A percentile compares a stretch with the other conserved stretches of the same genome.
These are phyloP conservation scores for Lerista edwardsae DNA, from an alignment of 2,797 vertebrate genomes.

Conservation along the genomic window DNA sequence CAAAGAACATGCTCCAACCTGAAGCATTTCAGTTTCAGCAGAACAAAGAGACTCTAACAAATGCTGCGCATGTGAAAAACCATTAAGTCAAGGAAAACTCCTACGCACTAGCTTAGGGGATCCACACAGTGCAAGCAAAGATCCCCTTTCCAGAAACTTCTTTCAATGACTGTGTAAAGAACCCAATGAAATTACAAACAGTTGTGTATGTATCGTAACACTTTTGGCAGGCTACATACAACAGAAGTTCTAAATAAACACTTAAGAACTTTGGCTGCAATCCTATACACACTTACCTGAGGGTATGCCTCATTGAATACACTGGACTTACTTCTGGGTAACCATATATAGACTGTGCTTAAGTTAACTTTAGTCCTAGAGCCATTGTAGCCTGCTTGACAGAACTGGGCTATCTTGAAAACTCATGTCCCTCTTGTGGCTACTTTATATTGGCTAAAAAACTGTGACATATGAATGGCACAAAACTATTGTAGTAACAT, in stretches of 20 bases:
- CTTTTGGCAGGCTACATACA: not conserved
- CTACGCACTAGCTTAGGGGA: not conserved
- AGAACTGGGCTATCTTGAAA: not conserved
- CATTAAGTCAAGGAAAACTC: not conserved
- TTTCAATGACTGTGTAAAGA: not conserved
- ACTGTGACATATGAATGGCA: not conserved
- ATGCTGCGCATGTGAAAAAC: not conserved
- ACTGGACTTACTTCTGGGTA: no score
- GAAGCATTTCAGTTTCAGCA: not conserved
- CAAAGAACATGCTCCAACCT: not conserved
- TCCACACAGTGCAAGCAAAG: not conserved
- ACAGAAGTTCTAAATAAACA: not conserved
- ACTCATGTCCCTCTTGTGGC: not conserved
- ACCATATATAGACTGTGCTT: no score
- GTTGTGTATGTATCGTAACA: not conserved
- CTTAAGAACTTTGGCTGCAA: not conserved
- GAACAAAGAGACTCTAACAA: not conserved
- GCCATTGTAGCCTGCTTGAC: not conserved
- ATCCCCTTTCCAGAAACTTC: not conserved
- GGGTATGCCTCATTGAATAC: no score
- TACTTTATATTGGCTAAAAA: not conserved
- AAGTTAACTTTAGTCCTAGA: not conserved
- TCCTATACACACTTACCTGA: no score
- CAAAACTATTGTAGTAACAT: no score
- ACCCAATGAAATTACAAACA: not conserved